Evolutionary conservation across 2,888 invertebrate species (phyloP).

Genomic region (Amiota mariae): DNA sequence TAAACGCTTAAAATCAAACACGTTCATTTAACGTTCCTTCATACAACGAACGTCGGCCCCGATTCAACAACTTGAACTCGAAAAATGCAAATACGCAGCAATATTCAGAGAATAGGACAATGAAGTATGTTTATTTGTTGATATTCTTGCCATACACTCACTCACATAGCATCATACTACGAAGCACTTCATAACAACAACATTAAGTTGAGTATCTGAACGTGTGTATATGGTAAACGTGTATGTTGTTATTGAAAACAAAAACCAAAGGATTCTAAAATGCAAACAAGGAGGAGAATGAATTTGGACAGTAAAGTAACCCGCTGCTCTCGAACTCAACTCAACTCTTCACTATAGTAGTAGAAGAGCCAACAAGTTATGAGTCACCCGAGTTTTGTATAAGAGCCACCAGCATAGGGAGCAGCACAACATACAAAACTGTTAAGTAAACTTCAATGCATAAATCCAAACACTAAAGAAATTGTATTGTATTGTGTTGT

Average conservation of each 20-base stretch:
- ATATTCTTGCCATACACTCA: neutral
- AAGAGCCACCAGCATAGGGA: constrained; percentile 40
- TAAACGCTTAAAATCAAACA: constrained; percentile 24
- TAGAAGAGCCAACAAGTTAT: constrained; percentile 53
- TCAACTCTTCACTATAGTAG: neutral
- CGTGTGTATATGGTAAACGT: neutral
- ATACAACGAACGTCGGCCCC: neutral
- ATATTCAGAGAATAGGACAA: neutral
- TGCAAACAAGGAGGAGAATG: constrained; percentile 43
- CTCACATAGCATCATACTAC: neutral
- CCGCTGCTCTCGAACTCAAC: constrained; percentile 17
- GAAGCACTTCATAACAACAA: neutral
- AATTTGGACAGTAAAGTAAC: constrained; percentile 10
- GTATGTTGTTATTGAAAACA: neutral
- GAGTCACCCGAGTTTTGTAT: constrained; percentile 51
- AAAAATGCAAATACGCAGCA: constrained; percentile 20
- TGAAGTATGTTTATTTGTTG: neutral
- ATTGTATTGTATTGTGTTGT: neutral
- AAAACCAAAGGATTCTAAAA: constrained; percentile 9
- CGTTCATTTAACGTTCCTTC: neutral
- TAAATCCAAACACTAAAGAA: constrained; percentile 11
- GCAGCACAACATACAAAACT: constrained; percentile 34
- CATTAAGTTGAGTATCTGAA: constrained; percentile 43
- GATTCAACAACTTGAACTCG: constrained; percentile 7
- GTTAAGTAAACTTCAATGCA: constrained; percentile 17